Conservation (phyloP, 2,888 invertebrate genomes). For the Drosophila infuscata region DNA sequence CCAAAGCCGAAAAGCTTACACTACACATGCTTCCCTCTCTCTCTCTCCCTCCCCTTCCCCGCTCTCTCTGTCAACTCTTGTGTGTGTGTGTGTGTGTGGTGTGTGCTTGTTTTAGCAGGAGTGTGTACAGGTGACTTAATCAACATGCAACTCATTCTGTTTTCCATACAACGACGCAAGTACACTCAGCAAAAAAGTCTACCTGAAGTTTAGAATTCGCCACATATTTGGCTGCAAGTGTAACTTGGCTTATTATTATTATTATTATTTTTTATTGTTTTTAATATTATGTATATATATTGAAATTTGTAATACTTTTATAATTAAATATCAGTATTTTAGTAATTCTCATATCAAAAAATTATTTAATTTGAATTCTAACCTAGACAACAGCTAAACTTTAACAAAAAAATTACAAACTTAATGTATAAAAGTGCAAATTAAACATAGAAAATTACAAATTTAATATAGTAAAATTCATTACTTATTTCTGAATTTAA, state of each 20-base stretch:
- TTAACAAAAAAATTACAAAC: no score
- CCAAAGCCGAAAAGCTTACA: slow-evolving; percentile 70
- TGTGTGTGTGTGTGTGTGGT: slow-evolving; percentile 44
- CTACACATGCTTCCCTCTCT: not conserved
- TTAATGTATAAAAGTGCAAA: no score
- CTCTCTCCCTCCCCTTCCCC: not conserved
- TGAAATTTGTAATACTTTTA: no score
- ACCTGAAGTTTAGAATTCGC: accelerated
- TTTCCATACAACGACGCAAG: slow-evolving; percentile 32
- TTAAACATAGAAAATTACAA: no score
- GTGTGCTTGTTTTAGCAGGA: slow-evolving; percentile 66
- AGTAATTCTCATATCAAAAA: no score
- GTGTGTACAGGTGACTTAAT: slow-evolving; percentile 81
- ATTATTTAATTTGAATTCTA: no score
- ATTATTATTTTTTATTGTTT: no score
- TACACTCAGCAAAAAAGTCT: not conserved
- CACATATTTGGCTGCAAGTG: not conserved
- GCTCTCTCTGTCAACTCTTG: not conserved
- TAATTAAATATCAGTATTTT: no score
- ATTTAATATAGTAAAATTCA: no score
- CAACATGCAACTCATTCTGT: slow-evolving; percentile 79
- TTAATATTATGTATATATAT: no score
- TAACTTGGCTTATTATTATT: not conserved
- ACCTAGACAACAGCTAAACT: no score
- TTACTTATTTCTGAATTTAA: no score